These are phyloP conservation scores for Cotesia chilonis DNA, from an alignment of 1,140 invertebrate species.

Conservation along the genomic window DNA sequence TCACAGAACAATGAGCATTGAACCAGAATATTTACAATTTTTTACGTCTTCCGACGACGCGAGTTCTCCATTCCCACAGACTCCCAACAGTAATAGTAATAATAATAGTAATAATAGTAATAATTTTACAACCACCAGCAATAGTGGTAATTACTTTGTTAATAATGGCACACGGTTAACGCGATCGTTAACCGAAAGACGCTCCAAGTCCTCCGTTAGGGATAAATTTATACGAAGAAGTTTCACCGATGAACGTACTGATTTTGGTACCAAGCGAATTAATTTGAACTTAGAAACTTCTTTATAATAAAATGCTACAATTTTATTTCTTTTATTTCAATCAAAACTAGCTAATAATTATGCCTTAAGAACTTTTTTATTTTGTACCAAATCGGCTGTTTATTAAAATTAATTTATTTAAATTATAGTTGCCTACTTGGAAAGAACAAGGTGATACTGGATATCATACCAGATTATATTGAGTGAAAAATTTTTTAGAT, in stretches of 20 bases:
- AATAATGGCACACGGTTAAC: constrained; percentile 39
- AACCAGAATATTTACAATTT: constrained; percentile 41
- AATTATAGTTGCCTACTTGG: too few relatives aligned
- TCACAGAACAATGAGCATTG: constrained; percentile 45
- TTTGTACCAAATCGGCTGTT: too few relatives aligned
- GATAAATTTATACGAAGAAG: constrained; percentile 38
- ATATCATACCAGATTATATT: too few relatives aligned
- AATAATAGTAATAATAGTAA: neutral
- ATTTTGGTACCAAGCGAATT: constrained; percentile 45
- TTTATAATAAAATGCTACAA: constrained; percentile 46
- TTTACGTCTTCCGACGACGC: constrained; percentile 18
- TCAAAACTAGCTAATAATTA: too few relatives aligned
- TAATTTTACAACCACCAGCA: neutral
- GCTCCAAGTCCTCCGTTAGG: constrained; percentile 41
- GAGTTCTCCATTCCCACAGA: neutral
- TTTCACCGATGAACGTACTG: constrained; percentile 31
- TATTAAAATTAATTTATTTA: too few relatives aligned
- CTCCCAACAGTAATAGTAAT: too few relatives aligned
- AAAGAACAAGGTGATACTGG: too few relatives aligned
- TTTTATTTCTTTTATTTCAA: too few relatives aligned
- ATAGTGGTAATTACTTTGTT: constrained; percentile 14
- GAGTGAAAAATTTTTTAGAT: too few relatives aligned
- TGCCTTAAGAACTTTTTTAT: too few relatives aligned
- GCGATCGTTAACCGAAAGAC: constrained; percentile 54
- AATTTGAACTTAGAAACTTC: constrained; percentile 63